Conservation (phyloP, 92 coral and sea anemone genomes). For the Actinostola sp. region DNA sequence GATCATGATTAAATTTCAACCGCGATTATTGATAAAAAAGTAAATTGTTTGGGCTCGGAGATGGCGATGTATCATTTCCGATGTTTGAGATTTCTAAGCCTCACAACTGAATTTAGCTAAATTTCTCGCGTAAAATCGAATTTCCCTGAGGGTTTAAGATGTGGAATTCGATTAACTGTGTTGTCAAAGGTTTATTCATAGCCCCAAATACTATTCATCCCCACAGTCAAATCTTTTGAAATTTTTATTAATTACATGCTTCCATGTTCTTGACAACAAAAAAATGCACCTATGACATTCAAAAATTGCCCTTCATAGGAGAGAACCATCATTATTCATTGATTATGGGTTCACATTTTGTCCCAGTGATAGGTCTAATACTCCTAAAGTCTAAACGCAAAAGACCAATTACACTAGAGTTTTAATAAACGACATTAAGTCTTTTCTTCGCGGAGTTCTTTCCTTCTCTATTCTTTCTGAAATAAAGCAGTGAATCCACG, state of each 20-base stretch:
- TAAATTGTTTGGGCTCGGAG: constrained; percentile 65
- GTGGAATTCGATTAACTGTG: constrained; percentile 4
- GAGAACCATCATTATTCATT: constrained; percentile 42
- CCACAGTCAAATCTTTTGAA: constrained; percentile 29
- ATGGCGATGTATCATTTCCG: constrained; percentile 56
- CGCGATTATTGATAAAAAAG: constrained; percentile 36
- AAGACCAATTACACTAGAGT: constrained; percentile 18
- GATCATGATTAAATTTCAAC: constrained; percentile 13
- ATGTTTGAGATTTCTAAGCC: constrained; percentile 8
- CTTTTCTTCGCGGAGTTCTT: neutral
- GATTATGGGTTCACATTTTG: constrained; percentile 5
- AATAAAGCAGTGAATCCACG: neutral
- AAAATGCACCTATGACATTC: constrained; percentile 28
- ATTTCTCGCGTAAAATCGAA: neutral
- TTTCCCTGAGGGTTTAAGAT: constrained; percentile 6
- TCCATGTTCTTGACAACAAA: constrained; percentile 6
- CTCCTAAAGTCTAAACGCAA: neutral
- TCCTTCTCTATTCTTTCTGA: neutral
- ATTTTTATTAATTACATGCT: constrained; percentile 45
- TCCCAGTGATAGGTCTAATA: neutral
- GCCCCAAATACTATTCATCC: neutral
- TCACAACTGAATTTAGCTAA: too few species aligned
- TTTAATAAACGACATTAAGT: constrained; percentile 3
- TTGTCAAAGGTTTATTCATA: neutral
- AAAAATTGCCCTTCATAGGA: constrained; percentile 44